Percentiles rank a stretch among this genome's conserved stretches.
Evolutionary conservation across 2,888 invertebrate genomes (phyloP).

Genomic region (Lacanobia wlatinum): DNA sequence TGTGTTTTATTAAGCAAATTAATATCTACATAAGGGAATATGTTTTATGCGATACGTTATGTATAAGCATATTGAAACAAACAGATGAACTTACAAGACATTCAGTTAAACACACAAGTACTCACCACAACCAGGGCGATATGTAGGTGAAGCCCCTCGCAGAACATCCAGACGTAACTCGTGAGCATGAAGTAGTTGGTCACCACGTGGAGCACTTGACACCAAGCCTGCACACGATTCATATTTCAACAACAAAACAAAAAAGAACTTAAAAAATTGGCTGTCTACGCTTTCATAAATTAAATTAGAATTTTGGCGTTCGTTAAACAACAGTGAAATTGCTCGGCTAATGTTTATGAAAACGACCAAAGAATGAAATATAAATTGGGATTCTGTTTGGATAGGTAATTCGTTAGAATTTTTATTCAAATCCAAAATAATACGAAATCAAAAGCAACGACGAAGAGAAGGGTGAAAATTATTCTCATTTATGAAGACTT

Average conservation of each 20-base stretch:
- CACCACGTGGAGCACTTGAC: conserved; percentile 92
- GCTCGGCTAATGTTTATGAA: conserved; percentile 26
- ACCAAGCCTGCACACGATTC: conserved; percentile 91
- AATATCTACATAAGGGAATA: too few species aligned
- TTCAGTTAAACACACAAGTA: conserved; percentile 40
- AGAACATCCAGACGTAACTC: conserved; percentile 97
- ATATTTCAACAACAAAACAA: not conserved
- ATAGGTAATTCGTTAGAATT: conserved; percentile 12
- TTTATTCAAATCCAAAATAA: conserved; percentile 23
- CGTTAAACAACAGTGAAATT: conserved; percentile 34
- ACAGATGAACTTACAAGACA: not conserved
- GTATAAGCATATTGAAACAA: not conserved
- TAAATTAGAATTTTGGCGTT: conserved; percentile 24
- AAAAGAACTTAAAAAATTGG: not conserved
- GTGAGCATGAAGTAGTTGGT: conserved; percentile 94
- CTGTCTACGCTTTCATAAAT: conserved; percentile 27
- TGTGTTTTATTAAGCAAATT: not conserved
- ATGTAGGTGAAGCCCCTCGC: conserved; percentile 94
- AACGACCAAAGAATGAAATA: conserved; percentile 32
- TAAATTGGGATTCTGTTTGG: conserved; percentile 36
- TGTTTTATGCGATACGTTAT: not conserved
- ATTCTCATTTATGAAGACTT: not conserved
- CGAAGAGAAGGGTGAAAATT: conserved; percentile 9
- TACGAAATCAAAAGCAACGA: conserved; percentile 9
- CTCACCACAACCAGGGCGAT: conserved; percentile 93